Conservation (phyloP, 2,888 invertebrate species). For the Tiliacea aurago region DNA sequence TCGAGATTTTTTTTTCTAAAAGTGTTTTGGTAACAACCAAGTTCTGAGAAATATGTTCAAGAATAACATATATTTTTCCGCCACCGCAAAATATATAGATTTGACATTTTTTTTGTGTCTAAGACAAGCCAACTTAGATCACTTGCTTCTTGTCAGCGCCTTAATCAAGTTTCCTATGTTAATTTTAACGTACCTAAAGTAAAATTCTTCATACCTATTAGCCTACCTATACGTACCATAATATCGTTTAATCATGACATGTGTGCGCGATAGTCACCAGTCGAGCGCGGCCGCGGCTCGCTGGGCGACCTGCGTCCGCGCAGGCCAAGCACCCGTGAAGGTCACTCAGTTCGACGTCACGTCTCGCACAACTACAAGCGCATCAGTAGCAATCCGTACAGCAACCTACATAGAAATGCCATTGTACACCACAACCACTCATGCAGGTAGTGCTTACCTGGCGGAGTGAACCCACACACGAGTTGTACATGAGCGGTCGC, state of each 20-base stretch:
- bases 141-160: too few relatives aligned
- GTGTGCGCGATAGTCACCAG: slow-evolving; percentile 43
- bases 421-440: slow-evolving; percentile 67
- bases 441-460: slow-evolving; percentile 76
- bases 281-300: slow-evolving; percentile 8
- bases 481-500: slow-evolving; percentile 77
- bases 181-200: background rate
- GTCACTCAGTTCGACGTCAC: slow-evolving; percentile 83
- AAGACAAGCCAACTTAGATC: too few relatives aligned
- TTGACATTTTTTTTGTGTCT: too few relatives aligned
- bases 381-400: slow-evolving; percentile 65
- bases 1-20: too few relatives aligned
- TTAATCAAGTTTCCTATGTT: background rate
- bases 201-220: background rate
- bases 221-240: slow-evolving; percentile 1
- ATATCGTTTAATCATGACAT: slow-evolving; percentile 40
- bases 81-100: too few relatives aligned
- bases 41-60: too few relatives aligned
- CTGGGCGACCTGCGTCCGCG: slow-evolving; percentile 66
- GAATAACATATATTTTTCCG: too few relatives aligned
- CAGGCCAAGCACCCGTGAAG: slow-evolving; percentile 84
- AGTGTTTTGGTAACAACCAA: too few relatives aligned
- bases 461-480: slow-evolving; percentile 83
- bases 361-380: slow-evolving; percentile 72
- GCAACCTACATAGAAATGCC: slow-evolving; percentile 65